A percentile compares a stretch with the other conserved stretches of the same genome.
These are phyloP conservation scores for Amphipyra berbera DNA, from an alignment of 2,888 invertebrate genomes.

Conservation along the genomic window DNA sequence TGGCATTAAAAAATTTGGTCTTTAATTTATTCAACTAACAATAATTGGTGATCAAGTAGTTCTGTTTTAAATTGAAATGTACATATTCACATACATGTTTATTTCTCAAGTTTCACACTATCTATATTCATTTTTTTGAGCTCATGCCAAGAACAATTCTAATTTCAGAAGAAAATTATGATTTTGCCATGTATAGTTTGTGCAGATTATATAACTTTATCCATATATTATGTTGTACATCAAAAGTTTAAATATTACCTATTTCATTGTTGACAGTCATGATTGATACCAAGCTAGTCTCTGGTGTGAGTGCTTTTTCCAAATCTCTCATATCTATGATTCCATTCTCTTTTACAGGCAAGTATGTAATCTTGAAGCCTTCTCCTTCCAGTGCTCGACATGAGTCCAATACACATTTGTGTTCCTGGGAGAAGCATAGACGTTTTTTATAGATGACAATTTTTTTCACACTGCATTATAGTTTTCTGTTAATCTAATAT, in stretches of 20 bases:
- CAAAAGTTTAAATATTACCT: constrained; percentile 82
- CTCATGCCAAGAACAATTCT: constrained; percentile 27
- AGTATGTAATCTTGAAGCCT: constrained; percentile 98
- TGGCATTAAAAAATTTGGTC: too few species aligned
- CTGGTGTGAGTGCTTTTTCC: constrained; percentile 95
- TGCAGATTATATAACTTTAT: background rate
- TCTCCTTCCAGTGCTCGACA: constrained; percentile 98
- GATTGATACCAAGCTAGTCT: constrained; percentile 98
- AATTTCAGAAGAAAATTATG: constrained; percentile 10
- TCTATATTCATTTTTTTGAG: constrained; percentile 7
- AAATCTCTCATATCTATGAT: constrained; percentile 95
- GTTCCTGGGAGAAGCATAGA: constrained; percentile 92
- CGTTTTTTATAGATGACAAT: too few species aligned
- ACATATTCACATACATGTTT: too few species aligned
- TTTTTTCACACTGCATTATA: background rate
- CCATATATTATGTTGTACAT: background rate
- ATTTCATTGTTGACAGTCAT: constrained; percentile 99
- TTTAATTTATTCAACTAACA: too few species aligned
- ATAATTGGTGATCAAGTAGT: too few species aligned
- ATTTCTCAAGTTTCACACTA: too few species aligned
- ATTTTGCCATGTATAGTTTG: constrained; percentile 24
- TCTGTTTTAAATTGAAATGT: too few species aligned
- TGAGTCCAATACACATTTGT: constrained; percentile 99
- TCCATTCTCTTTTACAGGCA: constrained; percentile 96
- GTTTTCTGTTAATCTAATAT: background rate